phyloP scores from a whole-genome alignment of 2,888 invertebrate species.

The Ceramica pisi region DNA sequence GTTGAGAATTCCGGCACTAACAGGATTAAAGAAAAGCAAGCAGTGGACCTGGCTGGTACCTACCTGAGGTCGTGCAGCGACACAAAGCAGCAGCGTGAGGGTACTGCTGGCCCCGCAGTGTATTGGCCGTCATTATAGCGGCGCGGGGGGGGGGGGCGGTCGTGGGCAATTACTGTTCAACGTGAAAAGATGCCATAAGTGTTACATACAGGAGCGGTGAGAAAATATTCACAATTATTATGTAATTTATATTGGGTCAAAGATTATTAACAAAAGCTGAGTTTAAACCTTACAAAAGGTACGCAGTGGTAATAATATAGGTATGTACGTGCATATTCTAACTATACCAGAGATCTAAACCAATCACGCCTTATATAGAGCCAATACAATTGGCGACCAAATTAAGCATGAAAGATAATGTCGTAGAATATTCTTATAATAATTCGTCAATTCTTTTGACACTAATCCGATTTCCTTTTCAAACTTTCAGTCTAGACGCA shows the following conservation, averaged over 20 bases:
- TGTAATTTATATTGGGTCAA: background rate
- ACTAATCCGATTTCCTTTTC: constrained; percentile 24
- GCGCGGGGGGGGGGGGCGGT: too few species aligned
- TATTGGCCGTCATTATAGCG: background rate
- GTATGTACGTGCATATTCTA: too few species aligned
- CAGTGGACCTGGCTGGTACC: background rate
- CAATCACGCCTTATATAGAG: background rate
- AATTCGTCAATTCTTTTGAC: constrained; percentile 5
- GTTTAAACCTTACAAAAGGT: background rate
- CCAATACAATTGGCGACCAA: background rate
- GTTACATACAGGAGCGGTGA: too few species aligned
- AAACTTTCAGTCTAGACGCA: constrained; percentile 36
- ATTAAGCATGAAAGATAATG: background rate
- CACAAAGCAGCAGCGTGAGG: constrained; percentile 3
- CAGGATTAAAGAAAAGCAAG: constrained; percentile 4
- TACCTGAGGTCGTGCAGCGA: background rate
- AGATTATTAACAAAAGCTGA: background rate
- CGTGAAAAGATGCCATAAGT: background rate
- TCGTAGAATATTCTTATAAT: background rate
- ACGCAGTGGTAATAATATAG: background rate
- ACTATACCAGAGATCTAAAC: too few species aligned
- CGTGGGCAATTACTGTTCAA: background rate
- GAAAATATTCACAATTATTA: background rate
- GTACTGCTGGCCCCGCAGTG: background rate
- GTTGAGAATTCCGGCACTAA: constrained; percentile 31